Conservation (phyloP, 1,140 invertebrate species). For the Apis florea region DNA sequence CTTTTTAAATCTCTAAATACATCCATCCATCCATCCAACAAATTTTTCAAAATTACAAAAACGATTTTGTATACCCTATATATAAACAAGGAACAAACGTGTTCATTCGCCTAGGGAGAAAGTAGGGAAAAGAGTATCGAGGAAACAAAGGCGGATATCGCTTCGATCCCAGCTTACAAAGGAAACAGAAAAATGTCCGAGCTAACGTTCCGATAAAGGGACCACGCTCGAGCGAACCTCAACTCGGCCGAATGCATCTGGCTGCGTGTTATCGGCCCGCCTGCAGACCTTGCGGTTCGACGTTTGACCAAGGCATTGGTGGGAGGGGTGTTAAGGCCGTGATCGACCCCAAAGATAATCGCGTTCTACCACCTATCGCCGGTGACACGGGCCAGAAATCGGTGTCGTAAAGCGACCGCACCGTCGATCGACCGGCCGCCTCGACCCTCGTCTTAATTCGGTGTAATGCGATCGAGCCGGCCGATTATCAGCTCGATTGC, state of each 20-base stretch:
- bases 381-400: conserved; percentile 27
- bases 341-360: conserved; percentile 39
- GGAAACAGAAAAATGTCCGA: conserved; percentile 44
- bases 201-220: conserved; percentile 37
- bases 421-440: background rate
- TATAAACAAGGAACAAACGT: background rate
- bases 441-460: conserved; percentile 43
- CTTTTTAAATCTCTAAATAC: too few relatives aligned
- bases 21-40: too few relatives aligned
- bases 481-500: background rate
- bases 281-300: conserved; percentile 30
- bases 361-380: conserved; percentile 12
- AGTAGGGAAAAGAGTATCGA: background rate
- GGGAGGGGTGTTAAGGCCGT: conserved; percentile 31
- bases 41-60: too few relatives aligned
- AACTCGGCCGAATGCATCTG: conserved; percentile 28
- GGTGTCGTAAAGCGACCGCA: conserved; percentile 20
- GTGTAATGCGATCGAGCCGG: conserved; percentile 29
- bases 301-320: background rate
- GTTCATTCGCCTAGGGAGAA: background rate
- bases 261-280: conserved; percentile 34
- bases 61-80: too few relatives aligned
- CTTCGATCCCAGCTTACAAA: conserved; percentile 38
- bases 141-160: conserved; percentile 21
- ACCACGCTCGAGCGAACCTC: conserved; percentile 13